Percentiles rank a stretch among this genome's conserved stretches.
phyloP scores from a whole-genome alignment of 2,113 vertebrate species.

The Chaetodon trifascialis region DNA sequence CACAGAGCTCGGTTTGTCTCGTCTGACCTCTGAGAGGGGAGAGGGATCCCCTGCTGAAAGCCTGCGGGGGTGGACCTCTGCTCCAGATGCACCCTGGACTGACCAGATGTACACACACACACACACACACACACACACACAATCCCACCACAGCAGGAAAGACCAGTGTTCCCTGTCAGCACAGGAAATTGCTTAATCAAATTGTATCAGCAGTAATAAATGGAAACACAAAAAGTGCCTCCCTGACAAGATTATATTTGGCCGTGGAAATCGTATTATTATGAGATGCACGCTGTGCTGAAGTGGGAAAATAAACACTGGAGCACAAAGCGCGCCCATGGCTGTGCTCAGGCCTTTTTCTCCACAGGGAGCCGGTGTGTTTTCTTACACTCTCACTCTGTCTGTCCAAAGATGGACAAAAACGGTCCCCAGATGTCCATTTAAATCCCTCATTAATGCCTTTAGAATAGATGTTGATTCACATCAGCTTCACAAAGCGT shows the following conservation, averaged over 20 bases:
- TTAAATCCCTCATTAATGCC: not conserved
- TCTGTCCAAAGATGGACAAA: not conserved
- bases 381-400: not conserved
- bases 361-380: not conserved
- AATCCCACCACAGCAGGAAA: constrained; percentile 50
- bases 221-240: constrained; percentile 45
- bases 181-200: constrained; percentile 75
- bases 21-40: constrained; percentile 37
- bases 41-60: constrained; percentile 58
- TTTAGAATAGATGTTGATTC: not conserved
- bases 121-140: constrained; percentile 17
- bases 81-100: constrained; percentile 69
- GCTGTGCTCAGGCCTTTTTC: constrained; percentile 3
- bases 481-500: not conserved
- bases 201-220: constrained; percentile 60
- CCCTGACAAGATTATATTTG: constrained; percentile 48
- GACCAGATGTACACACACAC: constrained; percentile 59
- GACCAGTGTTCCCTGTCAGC: constrained; percentile 61
- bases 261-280: constrained; percentile 44
- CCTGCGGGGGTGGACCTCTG: constrained; percentile 73
- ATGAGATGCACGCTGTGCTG: constrained; percentile 19
- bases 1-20: constrained; percentile 70
- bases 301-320: constrained; percentile 20
- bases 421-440: not conserved
- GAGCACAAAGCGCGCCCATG: not conserved